Evolutionary conservation across 2,888 invertebrate genomes (phyloP), one percentile per base, ranked within the genome.

Genomic region (Bursaphelenchus okinawaensis): DNA sequence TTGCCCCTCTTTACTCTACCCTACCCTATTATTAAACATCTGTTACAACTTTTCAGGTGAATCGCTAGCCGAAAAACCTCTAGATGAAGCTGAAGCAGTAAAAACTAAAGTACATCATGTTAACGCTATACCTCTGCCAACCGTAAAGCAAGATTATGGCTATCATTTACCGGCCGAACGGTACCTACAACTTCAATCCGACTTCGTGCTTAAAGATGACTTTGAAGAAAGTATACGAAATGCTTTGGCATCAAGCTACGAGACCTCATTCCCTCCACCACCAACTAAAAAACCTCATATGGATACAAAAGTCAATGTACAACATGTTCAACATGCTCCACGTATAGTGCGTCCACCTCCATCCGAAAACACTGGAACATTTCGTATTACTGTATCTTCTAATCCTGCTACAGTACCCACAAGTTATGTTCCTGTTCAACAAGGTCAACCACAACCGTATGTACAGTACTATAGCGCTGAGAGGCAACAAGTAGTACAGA

Each of bases 111-210:
- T 22, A 9, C 8, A 64, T 12, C 12, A 62, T 23, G n/a, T 26
- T 20, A 63, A 64, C 63, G 24, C 2, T 9, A n/a, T 52, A 28
- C 63, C 62, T 9, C 20, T 62, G 62, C 62, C 62, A 1, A 63
- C 26, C 22, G 54, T 62, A 3, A 63, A 63, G 19, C 19, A 12
- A 19, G 55, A 62, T 26, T 60, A 28, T 27, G 62, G 62, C 12
- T 63, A 52, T 3, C 62, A 55, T 23, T n/a, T 40, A 16, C 62
- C 62, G 1, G 63, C 52, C 3, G 62, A 62, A 19, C 62, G 62
- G 9, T 62, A 63, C 62, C 24, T 60, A n/a, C 24, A 19, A n/a
- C 12, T 62, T 4, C 62, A 62, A 4, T 54, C 62, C 19, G 55
- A 62, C 62, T 62, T 23, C 28, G 51, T n/a, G 19, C 16, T 54